Conservation (phyloP, 2,888 invertebrate genomes). For the Drosophila melanosoma region DNA sequence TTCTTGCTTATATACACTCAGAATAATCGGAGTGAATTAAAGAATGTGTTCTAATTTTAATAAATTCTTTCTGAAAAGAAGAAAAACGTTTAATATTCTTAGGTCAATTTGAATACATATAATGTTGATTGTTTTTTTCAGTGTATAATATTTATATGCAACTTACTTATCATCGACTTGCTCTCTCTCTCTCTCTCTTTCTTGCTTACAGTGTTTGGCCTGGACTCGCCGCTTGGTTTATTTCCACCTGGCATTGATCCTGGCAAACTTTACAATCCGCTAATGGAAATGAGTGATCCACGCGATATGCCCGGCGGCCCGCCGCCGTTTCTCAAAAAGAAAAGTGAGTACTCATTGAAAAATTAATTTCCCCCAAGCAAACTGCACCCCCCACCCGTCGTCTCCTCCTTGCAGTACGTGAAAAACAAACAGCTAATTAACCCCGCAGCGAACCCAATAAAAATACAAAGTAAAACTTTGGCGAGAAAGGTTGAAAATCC, state of each 20-base stretch:
- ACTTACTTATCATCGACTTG: neutral
- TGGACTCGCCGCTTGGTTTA: constrained; percentile 90
- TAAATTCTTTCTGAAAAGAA: neutral
- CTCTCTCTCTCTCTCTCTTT: neutral
- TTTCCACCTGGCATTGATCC: constrained; percentile 92
- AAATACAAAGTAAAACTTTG: constrained; percentile 16
- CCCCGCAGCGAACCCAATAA: constrained; percentile 55
- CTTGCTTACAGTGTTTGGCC: constrained; percentile 89
- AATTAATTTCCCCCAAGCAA: neutral
- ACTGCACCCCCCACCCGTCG: neutral
- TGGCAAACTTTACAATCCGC: constrained; percentile 89
- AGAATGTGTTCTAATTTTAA: neutral
- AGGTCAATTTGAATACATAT: no score
- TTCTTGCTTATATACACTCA: neutral
- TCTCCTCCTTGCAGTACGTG: constrained; percentile 1
- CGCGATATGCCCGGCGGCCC: constrained; percentile 88
- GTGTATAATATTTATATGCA: neutral
- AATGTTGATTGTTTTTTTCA: no score
- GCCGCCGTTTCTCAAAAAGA: constrained; percentile 91
- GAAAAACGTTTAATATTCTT: neutral
- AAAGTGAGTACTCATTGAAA: constrained; percentile 88
- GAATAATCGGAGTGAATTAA: neutral
- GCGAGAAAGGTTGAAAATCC: constrained; percentile 58
- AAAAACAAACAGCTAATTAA: constrained; percentile 81
- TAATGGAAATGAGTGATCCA: constrained; percentile 91